Evolutionary conservation across 23 tunicate species (phyloP).

Genomic region (Oikopleura albicans): DNA sequence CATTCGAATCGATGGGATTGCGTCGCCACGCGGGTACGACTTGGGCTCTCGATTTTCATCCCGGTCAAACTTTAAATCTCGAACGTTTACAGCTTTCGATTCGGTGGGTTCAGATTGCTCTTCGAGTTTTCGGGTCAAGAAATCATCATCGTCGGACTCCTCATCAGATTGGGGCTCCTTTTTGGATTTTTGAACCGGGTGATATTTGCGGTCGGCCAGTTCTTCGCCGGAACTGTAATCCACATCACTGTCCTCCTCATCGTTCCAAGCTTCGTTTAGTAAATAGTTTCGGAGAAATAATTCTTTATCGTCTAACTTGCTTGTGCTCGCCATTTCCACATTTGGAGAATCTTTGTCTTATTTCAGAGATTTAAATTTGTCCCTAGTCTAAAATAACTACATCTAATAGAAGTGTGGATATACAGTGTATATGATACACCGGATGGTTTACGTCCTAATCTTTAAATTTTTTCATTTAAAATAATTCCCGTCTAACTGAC

Average conservation of each 20-base stretch:
- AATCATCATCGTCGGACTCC: neutral
- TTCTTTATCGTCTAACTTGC: constrained; percentile 1
- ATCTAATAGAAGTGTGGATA: too few relatives aligned
- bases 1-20: neutral
- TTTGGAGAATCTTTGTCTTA: too few relatives aligned
- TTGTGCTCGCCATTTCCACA: neutral
- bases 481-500: too few relatives aligned
- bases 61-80: neutral
- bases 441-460: too few relatives aligned
- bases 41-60: neutral
- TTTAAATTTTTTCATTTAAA: too few relatives aligned
- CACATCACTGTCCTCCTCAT: neutral
- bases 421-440: too few relatives aligned
- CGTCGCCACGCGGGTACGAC: neutral
- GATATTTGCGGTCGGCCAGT: neutral
- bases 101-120: neutral
- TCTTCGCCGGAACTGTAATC: constrained; percentile 6
- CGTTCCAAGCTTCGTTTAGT: neutral
- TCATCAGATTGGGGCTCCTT: too few relatives aligned
- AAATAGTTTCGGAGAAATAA: neutral
- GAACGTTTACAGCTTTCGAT: neutral
- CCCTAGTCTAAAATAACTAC: too few relatives aligned
- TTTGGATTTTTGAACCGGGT: neutral
- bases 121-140: neutral
- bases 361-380: too few relatives aligned